Conservation (phyloP, 2,113 vertebrate species). For the Neoarius graeffei region DNA sequence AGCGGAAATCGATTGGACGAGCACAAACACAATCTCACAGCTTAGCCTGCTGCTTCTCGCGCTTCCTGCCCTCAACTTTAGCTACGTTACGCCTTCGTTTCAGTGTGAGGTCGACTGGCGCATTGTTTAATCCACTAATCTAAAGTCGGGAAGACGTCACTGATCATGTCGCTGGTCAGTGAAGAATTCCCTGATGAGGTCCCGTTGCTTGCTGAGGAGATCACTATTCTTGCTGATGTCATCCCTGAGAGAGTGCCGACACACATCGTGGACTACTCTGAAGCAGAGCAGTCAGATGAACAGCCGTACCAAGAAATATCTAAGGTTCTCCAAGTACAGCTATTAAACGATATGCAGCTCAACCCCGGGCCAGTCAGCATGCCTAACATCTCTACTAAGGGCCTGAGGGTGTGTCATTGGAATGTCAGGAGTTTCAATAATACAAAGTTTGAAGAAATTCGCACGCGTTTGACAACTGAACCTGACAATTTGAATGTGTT, state of each 20-base stretch:
- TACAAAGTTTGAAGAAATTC: too few species aligned
- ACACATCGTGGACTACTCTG: constrained; percentile 98
- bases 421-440: too few species aligned
- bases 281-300: constrained; percentile 95
- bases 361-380: too few species aligned
- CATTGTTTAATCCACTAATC: constrained; percentile 44
- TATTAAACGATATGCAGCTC: too few species aligned
- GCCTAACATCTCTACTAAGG: too few species aligned
- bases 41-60: neutral
- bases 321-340: too few species aligned
- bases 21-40: too few species aligned
- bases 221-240: constrained; percentile 97
- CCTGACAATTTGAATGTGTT: too few species aligned
- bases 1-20: too few species aligned
- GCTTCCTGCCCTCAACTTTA: neutral
- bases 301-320: constrained; percentile 96
- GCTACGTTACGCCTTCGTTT: neutral
- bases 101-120: neutral
- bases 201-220: constrained; percentile 93
- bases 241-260: constrained; percentile 97
- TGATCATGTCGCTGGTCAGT: constrained; percentile 98
- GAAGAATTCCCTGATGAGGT: constrained; percentile 99
- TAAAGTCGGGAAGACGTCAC: constrained; percentile 97
- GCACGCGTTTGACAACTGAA: too few species aligned
- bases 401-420: too few species aligned